Percentiles rank a stretch among this genome's conserved stretches.
phyloP scores from a whole-genome alignment of 2,113 vertebrate species.

The Saguinus imperator region DNA sequence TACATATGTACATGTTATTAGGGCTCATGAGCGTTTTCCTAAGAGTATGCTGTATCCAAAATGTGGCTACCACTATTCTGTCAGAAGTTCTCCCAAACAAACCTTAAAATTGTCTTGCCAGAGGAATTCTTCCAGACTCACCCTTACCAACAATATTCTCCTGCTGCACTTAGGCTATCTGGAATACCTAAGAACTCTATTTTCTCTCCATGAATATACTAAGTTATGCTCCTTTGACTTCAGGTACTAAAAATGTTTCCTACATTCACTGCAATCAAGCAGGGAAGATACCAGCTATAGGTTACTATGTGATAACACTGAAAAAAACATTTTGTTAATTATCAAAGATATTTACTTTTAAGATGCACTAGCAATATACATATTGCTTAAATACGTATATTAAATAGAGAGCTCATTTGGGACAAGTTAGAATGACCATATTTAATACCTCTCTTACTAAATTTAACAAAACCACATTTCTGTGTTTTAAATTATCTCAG shows the following conservation, averaged over 20 bases:
- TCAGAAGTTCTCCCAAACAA: conserved; percentile 33
- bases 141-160: background rate
- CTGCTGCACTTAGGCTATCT: background rate
- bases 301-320: background rate
- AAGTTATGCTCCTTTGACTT: conserved; percentile 32
- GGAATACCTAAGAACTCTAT: background rate
- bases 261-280: background rate
- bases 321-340: conserved; percentile 31
- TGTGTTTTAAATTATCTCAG: conserved; percentile 46
- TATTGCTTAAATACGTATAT: background rate
- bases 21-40: background rate
- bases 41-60: background rate
- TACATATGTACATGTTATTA: background rate
- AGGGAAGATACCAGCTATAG: background rate
- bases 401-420: conserved; percentile 38
- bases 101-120: background rate
- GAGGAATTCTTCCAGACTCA: conserved; percentile 9
- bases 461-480: conserved; percentile 59
- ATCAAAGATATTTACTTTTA: conserved; percentile 54
- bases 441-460: conserved; percentile 41
- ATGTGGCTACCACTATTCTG: background rate
- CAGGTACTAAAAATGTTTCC: background rate
- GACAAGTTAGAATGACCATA: conserved; percentile 32
- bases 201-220: conserved; percentile 37
- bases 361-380: background rate